A percentile compares a stretch with the other conserved stretches of the same genome.
Evolutionary conservation across 2,113 vertebrate genomes (phyloP).

Genomic region (Riparia riparia): DNA sequence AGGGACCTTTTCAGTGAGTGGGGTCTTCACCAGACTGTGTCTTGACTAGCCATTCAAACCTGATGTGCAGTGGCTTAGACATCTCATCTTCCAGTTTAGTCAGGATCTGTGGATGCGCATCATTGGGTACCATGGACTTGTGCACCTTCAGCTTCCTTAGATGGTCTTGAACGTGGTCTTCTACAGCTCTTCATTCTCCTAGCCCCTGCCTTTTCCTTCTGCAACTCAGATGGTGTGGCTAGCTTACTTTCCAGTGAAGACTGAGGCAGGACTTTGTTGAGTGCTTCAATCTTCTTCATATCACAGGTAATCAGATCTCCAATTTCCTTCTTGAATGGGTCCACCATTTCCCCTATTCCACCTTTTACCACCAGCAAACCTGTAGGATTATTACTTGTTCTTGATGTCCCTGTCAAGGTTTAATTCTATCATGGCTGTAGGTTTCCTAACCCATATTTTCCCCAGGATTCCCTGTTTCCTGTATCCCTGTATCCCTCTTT

Average conservation of each 20-base stretch:
- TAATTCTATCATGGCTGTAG: background rate
- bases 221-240: background rate
- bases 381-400: too few species aligned
- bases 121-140: accelerated
- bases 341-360: background rate
- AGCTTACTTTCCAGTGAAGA: accelerated
- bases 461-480: background rate
- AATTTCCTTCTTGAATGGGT: background rate
- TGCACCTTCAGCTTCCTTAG: background rate
- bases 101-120: background rate
- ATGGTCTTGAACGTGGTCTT: too few species aligned
- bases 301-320: background rate
- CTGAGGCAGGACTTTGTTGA: background rate
- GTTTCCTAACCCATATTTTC: background rate
- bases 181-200: background rate
- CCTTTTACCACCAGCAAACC: accelerated
- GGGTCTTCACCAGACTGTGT: background rate
- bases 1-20: background rate
- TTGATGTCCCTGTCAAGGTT: background rate
- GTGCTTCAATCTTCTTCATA: background rate
- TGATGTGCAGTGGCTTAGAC: background rate
- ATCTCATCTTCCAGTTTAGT: background rate
- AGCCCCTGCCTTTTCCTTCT: background rate
- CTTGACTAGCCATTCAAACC: background rate
- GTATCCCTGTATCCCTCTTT: background rate